Conservation (phyloP, 2,113 vertebrate genomes). For the Jaculus jaculus region DNA sequence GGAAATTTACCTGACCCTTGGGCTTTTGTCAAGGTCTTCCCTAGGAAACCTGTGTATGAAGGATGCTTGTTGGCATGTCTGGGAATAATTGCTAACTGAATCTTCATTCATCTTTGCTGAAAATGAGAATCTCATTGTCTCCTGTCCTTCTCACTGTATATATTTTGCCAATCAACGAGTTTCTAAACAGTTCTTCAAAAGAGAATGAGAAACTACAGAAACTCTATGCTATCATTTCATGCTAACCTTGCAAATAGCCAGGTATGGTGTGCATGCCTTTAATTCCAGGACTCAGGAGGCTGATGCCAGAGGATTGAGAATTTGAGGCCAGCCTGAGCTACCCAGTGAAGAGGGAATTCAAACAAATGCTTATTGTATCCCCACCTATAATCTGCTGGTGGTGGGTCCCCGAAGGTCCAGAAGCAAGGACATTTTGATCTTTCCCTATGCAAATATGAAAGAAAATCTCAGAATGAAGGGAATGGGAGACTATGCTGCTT, state of each 20-base stretch:
- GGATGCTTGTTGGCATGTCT: neutral
- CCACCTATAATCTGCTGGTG: neutral
- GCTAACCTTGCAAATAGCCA: neutral
- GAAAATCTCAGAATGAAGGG: neutral
- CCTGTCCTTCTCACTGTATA: neutral
- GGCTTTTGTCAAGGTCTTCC: neutral
- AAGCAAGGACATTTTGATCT: neutral
- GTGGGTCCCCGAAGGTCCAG: neutral
- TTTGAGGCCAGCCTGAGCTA: neutral
- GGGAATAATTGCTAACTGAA: neutral
- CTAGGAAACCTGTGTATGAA: neutral
- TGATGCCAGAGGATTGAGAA: neutral
- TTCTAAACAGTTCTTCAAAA: slow-evolving; percentile 14
- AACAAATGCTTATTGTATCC: neutral
- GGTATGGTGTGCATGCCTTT: no score
- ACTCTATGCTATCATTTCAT: neutral
- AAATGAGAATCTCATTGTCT: neutral
- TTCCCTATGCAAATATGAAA: neutral
- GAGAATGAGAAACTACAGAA: neutral
- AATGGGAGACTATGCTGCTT: neutral
- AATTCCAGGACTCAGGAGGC: neutral
- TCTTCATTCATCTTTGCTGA: neutral
- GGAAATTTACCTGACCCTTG: slow-evolving; percentile 49
- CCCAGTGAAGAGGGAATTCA: neutral
- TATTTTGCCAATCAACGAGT: neutral